phyloP scores from a whole-genome alignment of 2,797 vertebrate species.

The Rhincodon typus region DNA sequence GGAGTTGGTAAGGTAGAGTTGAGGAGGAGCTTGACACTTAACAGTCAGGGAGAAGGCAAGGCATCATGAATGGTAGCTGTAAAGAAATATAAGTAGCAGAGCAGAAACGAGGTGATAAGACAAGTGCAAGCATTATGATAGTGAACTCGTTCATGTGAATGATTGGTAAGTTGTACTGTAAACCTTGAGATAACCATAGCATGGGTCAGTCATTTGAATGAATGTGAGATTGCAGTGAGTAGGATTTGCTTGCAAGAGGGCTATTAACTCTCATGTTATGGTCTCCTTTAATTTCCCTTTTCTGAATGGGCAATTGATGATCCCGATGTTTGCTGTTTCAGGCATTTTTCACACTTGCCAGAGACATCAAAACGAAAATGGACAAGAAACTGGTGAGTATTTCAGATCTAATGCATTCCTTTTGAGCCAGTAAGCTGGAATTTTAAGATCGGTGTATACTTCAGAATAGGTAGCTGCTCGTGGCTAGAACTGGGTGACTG shows the following conservation, averaged over 20 bases:
- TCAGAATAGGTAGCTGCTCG: not conserved
- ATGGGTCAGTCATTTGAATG: not conserved
- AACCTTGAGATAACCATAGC: not conserved
- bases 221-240: not conserved
- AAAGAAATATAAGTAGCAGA: not conserved
- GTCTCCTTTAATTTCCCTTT: slow-evolving; percentile 6
- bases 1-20: not conserved
- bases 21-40: not conserved
- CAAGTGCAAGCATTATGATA: no score
- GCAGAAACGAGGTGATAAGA: not conserved
- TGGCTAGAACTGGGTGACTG: not conserved
- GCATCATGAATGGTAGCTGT: not conserved
- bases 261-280: no score
- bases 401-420: slow-evolving; percentile 23
- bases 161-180: not conserved
- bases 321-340: slow-evolving; percentile 46
- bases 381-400: slow-evolving; percentile 92
- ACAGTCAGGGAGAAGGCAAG: not conserved
- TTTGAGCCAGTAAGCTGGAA: not conserved
- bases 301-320: not conserved
- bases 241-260: not conserved
- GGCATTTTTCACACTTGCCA: slow-evolving; percentile 92
- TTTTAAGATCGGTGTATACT: not conserved
- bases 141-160: not conserved
- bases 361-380: slow-evolving; percentile 99